Base-by-base conservation (phyloP, 1,140 invertebrate species). In the Aphidius gifuensis region DNA sequence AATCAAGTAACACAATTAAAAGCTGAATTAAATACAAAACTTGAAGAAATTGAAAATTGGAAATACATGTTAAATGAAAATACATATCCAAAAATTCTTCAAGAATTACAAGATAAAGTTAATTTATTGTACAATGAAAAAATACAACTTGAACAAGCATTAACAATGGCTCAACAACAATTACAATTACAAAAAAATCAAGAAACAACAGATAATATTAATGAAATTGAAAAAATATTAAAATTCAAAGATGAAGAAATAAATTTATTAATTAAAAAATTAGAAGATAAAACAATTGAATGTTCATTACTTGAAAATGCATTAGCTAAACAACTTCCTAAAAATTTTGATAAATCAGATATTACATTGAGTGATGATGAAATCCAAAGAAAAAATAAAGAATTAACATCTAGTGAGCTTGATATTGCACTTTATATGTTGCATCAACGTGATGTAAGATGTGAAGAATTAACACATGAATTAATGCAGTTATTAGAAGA, bases 401-500 rank as follows among this genome's bases (percentile, higher is more conserved):
- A 60, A 9, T 42, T 44, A 5, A 58, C 46, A 8, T 73, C 74
- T 16, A 71, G 66, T 4, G 91, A 95, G 74, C 79, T 94, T 49
- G 92, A 95, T 76, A 81, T 92, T 60, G 91, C 91, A 0, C 72
- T 93, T 6, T 91, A 93, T 70, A 92, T 92, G 85, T 81, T 95
- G 32, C 92, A 96, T 77, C 90, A 94, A 67, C 83, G 92, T 67
- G 93, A 96, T 67, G 87, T 94, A 23, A 84, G 91, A 9, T 93
- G 92, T 78, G 93, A 96, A 71, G 92, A 96, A 78, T 82, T 96
- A 49, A 94, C 92, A 0, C 83, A 90, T 65, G 92, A 95, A 77
- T 78, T 95, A 42, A 91, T 90, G 71, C 88, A 90, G 74, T 75
- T 95, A 21, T 77, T 94, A 32, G 92, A 93, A 75, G 92, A 95